Conservation (phyloP, 2,797 vertebrate genomes). For the Sciurus vulgaris region DNA sequence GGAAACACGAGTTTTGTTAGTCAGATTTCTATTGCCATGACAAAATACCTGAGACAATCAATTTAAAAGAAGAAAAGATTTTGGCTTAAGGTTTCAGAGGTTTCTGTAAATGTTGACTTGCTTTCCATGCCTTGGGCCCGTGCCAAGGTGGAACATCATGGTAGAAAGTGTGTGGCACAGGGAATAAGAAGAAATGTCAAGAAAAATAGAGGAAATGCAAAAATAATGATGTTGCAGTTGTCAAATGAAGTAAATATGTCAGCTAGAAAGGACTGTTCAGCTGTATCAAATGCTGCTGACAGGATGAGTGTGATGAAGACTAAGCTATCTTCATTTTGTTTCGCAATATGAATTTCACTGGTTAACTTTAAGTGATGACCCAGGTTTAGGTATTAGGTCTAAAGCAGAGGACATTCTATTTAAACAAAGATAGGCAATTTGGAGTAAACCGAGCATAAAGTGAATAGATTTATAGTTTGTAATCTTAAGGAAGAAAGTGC, state of each 20-base stretch:
- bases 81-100: not conserved
- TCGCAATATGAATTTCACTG: not conserved
- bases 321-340: not conserved
- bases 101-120: not conserved
- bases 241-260: not conserved
- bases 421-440: not conserved
- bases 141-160: not conserved
- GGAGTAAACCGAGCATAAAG: not conserved
- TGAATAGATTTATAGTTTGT: not conserved
- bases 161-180: not conserved
- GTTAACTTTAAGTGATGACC: not conserved
- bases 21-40: not conserved
- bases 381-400: not conserved
- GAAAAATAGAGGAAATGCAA: not conserved
- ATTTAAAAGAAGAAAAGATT: not conserved
- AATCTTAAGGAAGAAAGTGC: not conserved
- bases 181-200: not conserved
- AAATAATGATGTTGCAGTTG: fast-evolving
- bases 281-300: not conserved
- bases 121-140: too few relatives aligned
- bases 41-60: not conserved
- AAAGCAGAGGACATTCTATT: not conserved
- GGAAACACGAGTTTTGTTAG: not conserved
- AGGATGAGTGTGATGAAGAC: not conserved
- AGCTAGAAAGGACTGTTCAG: not conserved